These are phyloP conservation scores for Caloenas nicobarica DNA, from an alignment of 2,113 vertebrate genomes.

Conservation along the genomic window DNA sequence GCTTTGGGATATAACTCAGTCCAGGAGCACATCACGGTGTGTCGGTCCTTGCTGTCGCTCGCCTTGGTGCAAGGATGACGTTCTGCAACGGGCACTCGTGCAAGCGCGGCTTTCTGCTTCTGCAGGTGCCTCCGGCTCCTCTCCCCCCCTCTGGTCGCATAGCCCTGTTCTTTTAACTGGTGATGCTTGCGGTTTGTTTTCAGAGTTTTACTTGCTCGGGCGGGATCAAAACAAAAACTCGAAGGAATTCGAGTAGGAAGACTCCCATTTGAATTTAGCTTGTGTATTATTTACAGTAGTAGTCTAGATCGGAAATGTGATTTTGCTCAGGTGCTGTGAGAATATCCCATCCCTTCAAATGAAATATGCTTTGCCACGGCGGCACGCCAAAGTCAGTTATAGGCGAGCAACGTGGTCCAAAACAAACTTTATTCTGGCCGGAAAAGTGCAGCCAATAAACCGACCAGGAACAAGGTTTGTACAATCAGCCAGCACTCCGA, in stretches of 20 bases:
- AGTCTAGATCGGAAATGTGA: background rate
- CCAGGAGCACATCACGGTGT: fast-evolving
- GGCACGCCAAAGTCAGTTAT: no score
- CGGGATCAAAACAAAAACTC: background rate
- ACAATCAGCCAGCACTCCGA: no score
- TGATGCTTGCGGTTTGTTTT: background rate
- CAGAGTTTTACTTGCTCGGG: background rate
- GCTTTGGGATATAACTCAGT: background rate
- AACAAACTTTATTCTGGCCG: no score
- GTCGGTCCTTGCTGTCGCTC: background rate
- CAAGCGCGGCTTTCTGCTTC: no score
- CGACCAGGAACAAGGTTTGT: no score
- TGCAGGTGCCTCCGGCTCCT: background rate
- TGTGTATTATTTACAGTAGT: background rate
- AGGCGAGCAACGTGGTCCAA: no score
- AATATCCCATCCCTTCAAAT: background rate
- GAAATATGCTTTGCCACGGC: no score
- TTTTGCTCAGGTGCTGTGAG: background rate
- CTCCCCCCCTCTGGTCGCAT: no score
- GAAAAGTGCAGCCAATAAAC: no score
- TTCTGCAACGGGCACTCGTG: background rate
- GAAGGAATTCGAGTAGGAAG: background rate
- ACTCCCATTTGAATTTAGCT: background rate
- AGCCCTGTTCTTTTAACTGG: background rate
- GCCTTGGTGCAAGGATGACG: fast-evolving